These are phyloP conservation scores for Oligia strigilis DNA, from an alignment of 2,888 invertebrate genomes.

Conservation along the genomic window DNA sequence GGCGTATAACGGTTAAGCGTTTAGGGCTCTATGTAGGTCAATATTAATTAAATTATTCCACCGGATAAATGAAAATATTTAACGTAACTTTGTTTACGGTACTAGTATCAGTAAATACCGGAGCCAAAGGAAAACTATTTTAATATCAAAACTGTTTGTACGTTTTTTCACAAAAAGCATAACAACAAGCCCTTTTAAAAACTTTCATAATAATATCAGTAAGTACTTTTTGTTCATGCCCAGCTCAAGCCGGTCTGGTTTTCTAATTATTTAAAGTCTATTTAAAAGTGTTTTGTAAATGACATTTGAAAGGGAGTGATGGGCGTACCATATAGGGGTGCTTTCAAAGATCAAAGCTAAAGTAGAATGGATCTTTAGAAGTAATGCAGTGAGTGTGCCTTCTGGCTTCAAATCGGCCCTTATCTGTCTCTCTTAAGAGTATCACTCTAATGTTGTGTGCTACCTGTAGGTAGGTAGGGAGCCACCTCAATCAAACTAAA, in stretches of 20 bases:
- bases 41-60: constrained; percentile 18
- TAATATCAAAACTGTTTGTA: constrained; percentile 36
- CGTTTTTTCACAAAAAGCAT: constrained; percentile 29
- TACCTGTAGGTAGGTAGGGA: background rate
- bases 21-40: background rate
- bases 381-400: constrained; percentile 55
- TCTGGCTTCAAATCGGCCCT: constrained; percentile 56
- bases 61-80: constrained; percentile 4
- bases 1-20: background rate
- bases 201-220: constrained; percentile 24
- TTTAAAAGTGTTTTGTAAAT: constrained; percentile 58
- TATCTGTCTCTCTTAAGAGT: constrained; percentile 41
- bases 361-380: constrained; percentile 64
- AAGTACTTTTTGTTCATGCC: constrained; percentile 17
- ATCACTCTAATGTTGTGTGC: constrained; percentile 34
- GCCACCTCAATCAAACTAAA: constrained; percentile 19
- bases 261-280: constrained; percentile 50
- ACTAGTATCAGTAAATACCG: constrained; percentile 5
- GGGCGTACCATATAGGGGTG: constrained; percentile 56
- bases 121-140: constrained; percentile 48
- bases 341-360: constrained; percentile 73
- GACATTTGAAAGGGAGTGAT: constrained; percentile 61
- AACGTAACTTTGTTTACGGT: constrained; percentile 13
- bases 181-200: constrained; percentile 22
- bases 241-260: constrained; percentile 6